Conservation (phyloP, 2,113 vertebrate genomes). For the Sinocyclocheilus maitianheensis region DNA sequence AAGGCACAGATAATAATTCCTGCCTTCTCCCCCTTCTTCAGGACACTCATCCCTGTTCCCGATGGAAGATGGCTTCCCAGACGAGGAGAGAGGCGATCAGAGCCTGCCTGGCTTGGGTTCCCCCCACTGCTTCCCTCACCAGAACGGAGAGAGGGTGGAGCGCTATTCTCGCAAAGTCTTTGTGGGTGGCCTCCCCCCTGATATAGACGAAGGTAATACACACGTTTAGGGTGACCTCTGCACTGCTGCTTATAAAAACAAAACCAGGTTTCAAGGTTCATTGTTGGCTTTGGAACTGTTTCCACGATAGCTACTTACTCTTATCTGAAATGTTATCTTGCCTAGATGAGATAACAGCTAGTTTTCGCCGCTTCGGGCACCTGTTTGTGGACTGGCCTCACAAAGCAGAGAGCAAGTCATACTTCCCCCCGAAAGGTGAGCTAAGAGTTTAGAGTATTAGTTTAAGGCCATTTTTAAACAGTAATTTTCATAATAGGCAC, state of each 20-base stretch:
- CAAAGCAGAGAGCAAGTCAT: constrained; percentile 92
- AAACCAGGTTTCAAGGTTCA: not conserved
- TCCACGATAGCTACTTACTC: not conserved
- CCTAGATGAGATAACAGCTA: constrained; percentile 89
- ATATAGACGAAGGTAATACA: constrained; percentile 94
- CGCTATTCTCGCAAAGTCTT: constrained; percentile 98
- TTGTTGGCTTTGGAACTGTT: not conserved
- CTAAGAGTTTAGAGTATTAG: not conserved
- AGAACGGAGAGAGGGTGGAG: constrained; percentile 97
- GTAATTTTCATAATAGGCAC: not conserved
- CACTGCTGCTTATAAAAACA: not conserved
- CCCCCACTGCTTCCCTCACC: constrained; percentile 96
- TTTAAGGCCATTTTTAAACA: not conserved
- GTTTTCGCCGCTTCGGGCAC: constrained; percentile 89
- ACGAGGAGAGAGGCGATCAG: constrained; percentile 95
- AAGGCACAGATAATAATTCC: not conserved
- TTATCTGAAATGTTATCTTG: constrained; percentile 1
- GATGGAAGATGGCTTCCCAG: constrained; percentile 97
- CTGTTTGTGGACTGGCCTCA: constrained; percentile 93
- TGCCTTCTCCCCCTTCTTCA: constrained; percentile 66
- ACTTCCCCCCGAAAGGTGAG: constrained; percentile 91
- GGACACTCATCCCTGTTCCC: constrained; percentile 98
- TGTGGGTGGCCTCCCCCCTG: constrained; percentile 94
- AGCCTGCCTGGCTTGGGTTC: constrained; percentile 89
- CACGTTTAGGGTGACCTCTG: not conserved